phyloP scores from a whole-genome alignment of 2,888 invertebrate species.

The Trissolcus japonicus region DNA sequence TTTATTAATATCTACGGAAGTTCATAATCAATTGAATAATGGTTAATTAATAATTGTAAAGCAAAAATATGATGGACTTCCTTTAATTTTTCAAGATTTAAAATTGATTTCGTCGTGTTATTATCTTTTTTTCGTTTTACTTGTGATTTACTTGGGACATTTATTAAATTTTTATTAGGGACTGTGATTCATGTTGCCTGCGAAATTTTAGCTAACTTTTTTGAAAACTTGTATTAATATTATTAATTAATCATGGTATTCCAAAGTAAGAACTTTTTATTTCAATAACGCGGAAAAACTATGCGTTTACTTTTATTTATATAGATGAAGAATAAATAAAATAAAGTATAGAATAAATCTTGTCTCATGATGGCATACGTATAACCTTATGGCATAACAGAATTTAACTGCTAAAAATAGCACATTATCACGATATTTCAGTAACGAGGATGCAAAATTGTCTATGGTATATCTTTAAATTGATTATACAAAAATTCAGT shows the following conservation, averaged over 20 bases:
- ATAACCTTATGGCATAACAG: constrained; percentile 26
- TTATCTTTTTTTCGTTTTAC: too few relatives aligned
- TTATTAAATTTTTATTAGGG: too few relatives aligned
- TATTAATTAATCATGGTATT: background rate
- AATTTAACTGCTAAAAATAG: constrained; percentile 12
- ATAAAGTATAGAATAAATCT: constrained; percentile 1
- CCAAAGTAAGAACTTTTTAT: background rate
- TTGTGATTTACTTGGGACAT: too few relatives aligned
- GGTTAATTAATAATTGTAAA: too few relatives aligned
- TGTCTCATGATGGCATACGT: constrained; percentile 2
- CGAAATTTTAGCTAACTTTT: too few relatives aligned
- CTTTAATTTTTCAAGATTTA: background rate
- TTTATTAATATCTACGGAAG: too few relatives aligned
- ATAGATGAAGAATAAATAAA: too few relatives aligned
- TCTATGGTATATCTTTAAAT: too few relatives aligned
- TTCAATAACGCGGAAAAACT: background rate
- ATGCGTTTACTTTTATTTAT: background rate
- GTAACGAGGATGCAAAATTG: constrained; percentile 16
- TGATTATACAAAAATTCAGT: too few relatives aligned
- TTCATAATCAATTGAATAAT: too few relatives aligned
- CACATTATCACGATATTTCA: constrained; percentile 28
- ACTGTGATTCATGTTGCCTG: too few relatives aligned
- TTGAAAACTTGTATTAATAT: background rate
- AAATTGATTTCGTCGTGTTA: background rate
- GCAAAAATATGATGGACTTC: too few relatives aligned